A percentile compares a stretch with the other conserved stretches of the same genome.
phyloP scores from a whole-genome alignment of 2,888 invertebrate species.

The Torymus aiolomorphi region DNA sequence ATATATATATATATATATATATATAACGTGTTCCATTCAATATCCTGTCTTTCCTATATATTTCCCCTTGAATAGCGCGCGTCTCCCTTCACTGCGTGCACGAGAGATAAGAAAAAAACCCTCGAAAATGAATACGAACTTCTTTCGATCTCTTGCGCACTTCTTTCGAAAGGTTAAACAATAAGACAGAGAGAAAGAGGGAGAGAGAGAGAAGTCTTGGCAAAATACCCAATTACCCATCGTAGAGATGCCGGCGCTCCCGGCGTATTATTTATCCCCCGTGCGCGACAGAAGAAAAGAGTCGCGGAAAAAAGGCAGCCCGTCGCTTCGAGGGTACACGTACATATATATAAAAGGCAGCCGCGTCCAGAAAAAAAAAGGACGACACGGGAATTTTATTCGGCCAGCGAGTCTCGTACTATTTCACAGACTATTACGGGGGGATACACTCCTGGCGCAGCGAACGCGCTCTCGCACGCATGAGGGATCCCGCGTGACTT shows the following conservation, averaged over 20 bases:
- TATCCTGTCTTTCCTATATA: background rate
- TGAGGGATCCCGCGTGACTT: constrained; percentile 51
- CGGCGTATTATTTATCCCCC: constrained; percentile 19
- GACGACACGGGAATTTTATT: constrained; percentile 37
- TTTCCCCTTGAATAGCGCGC: background rate
- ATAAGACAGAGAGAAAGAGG: constrained; percentile 2
- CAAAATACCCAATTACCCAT: constrained; percentile 50
- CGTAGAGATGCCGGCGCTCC: constrained; percentile 38
- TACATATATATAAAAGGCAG: too few relatives aligned
- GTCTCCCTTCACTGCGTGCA: too few relatives aligned
- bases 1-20: too few relatives aligned
- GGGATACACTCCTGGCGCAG: too few relatives aligned
- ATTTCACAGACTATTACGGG: constrained; percentile 55
- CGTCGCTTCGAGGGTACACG: too few relatives aligned
- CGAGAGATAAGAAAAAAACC: background rate
- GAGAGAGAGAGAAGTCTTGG: constrained; percentile 1
- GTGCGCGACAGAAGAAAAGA: background rate
- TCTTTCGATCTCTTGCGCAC: background rate
- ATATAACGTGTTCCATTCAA: too few relatives aligned
- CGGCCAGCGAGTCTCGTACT: constrained; percentile 17
- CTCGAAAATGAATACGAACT: constrained; percentile 9
- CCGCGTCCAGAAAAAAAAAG: constrained; percentile 12
- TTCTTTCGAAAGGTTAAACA: constrained; percentile 36
- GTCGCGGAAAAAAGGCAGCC: background rate
- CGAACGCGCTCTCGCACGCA: too few relatives aligned